Evolutionary conservation across 2,113 vertebrate species (phyloP).

Genomic region (Martes martes): DNA sequence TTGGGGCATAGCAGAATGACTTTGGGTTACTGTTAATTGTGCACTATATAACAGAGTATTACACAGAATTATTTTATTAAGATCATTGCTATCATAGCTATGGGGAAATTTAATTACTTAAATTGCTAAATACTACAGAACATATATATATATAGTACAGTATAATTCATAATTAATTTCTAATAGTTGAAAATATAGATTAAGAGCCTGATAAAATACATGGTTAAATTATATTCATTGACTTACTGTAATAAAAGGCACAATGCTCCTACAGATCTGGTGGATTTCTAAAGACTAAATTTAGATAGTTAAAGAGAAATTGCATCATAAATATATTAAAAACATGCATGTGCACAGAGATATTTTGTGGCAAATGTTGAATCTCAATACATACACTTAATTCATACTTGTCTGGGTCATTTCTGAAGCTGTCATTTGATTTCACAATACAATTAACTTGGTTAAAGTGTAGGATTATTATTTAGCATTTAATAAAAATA

Average conservation of each 20-base stretch:
- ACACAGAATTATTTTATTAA: not conserved
- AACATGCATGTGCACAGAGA: not conserved
- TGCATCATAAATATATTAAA: not conserved
- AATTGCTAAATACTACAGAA: not conserved
- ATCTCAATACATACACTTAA: not conserved
- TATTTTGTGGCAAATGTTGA: not conserved
- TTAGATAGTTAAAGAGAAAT: not conserved
- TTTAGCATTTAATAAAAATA: not conserved
- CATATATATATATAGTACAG: not conserved
- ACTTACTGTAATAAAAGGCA: not conserved
- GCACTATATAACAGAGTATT: not conserved
- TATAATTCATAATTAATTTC: slow-evolving; percentile 7
- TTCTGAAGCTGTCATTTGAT: not conserved
- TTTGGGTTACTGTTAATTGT: not conserved
- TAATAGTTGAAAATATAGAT: not conserved
- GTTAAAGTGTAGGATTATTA: not conserved
- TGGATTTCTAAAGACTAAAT: not conserved
- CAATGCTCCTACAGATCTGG: not conserved
- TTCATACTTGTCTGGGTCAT: not conserved
- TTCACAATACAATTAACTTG: not conserved
- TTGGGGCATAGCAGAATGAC: not conserved
- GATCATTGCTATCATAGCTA: not conserved
- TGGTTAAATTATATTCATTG: not conserved
- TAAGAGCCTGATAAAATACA: not conserved
- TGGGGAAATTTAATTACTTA: not conserved